phyloP scores from a whole-genome alignment of 2,113 vertebrate genomes.

The Tyrannus savana region DNA sequence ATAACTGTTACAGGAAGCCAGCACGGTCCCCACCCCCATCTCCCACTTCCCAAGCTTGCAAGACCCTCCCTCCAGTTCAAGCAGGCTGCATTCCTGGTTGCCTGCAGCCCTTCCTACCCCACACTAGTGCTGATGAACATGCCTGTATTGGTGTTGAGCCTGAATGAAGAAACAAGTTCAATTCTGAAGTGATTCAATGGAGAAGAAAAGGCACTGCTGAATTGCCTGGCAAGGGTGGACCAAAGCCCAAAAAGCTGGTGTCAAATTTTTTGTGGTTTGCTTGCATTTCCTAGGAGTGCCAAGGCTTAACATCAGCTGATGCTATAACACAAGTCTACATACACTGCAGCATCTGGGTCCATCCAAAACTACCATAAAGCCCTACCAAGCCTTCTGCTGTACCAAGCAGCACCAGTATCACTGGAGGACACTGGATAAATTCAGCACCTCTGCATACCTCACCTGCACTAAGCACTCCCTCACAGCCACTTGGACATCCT shows the following conservation, averaged over 20 bases:
- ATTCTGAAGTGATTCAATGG: background rate
- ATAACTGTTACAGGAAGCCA: constrained; percentile 64
- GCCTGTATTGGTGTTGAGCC: accelerated
- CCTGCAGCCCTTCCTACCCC: background rate
- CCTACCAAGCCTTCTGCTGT: background rate
- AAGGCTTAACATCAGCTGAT: background rate
- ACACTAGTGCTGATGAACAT: background rate
- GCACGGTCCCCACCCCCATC: background rate
- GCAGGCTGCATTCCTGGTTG: background rate
- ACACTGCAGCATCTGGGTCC: background rate
- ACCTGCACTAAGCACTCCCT: background rate
- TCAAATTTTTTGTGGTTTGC: background rate
- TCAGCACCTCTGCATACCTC: background rate
- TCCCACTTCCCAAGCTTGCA: background rate
- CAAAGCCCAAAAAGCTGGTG: background rate
- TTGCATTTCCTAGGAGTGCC: background rate
- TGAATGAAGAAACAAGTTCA: background rate
- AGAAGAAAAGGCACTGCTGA: background rate
- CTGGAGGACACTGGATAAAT: background rate
- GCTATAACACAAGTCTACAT: background rate
- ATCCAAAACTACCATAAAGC: background rate
- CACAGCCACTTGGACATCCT: accelerated
- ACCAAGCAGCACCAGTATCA: background rate
- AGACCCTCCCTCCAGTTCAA: background rate
- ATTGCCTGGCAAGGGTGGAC: background rate